Percentiles rank a stretch among this genome's conserved stretches.
phyloP scores from a whole-genome alignment of 37 sponge, comb jelly and placozoan genomes.

The Geodia barretti region DNA sequence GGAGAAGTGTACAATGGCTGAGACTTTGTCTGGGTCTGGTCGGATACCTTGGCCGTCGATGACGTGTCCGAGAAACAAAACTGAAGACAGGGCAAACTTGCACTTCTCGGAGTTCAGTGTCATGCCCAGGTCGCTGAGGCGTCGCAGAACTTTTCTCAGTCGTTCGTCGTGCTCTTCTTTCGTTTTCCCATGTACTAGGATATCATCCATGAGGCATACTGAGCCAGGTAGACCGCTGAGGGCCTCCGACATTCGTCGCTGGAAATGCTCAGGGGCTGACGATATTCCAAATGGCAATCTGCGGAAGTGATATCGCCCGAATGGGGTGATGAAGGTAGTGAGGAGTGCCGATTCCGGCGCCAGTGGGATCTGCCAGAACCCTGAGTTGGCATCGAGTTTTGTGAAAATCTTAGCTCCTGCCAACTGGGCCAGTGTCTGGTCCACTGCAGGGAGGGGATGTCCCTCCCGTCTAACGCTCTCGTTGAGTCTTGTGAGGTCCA shows the following conservation, averaged over 20 bases:
- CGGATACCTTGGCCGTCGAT: conserved; percentile 13
- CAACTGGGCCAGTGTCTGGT: conserved; percentile 47
- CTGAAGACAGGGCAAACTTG: not conserved
- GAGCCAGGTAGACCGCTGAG: conserved; percentile 7
- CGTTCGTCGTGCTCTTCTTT: conserved; percentile 36
- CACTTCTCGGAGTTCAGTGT: conserved; percentile 12
- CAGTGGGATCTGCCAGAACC: conserved; percentile 61
- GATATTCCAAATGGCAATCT: too few species aligned
- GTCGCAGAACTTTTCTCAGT: conserved; percentile 18
- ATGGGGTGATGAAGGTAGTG: conserved; percentile 64
- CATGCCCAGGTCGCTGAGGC: conserved; percentile 5
- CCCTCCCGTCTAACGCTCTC: conserved; percentile 44
- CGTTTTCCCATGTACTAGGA: conserved; percentile 19
- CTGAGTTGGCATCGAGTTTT: conserved; percentile 50
- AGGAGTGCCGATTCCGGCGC: conserved; percentile 25
- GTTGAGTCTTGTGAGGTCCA: conserved; percentile 56
- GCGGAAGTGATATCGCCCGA: conserved; percentile 46
- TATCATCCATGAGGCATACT: conserved; percentile 39
- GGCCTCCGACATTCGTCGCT: conserved; percentile 11
- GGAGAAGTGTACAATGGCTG: conserved; percentile 4
- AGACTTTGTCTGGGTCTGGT: conserved; percentile 50
- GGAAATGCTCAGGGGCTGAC: conserved; percentile 42
- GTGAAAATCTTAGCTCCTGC: conserved; percentile 37
- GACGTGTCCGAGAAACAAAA: conserved; percentile 9
- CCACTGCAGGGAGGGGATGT: conserved; percentile 37